phyloP scores from a whole-genome alignment of 2,113 vertebrate species.

The Elephas maximus region DNA sequence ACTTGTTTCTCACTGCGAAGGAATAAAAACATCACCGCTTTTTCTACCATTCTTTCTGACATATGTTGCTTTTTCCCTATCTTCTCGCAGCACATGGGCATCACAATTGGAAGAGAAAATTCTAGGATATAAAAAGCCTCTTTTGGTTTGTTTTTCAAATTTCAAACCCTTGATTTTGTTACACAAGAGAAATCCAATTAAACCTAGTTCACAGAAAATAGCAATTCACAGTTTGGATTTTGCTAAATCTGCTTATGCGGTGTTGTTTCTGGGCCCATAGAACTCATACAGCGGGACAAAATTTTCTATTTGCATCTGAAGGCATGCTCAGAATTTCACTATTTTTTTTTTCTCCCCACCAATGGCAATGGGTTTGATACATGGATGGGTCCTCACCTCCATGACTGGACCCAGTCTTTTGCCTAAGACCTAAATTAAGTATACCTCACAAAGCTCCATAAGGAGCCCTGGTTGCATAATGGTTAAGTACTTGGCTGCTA shows the following conservation, averaged over 20 bases:
- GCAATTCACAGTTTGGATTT: background rate
- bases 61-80: background rate
- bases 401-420: background rate
- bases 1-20: background rate
- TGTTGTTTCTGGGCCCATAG: background rate
- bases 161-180: constrained; percentile 5
- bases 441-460: background rate
- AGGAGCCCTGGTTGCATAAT: background rate
- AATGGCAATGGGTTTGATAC: background rate
- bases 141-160: constrained; percentile 41
- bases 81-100: constrained; percentile 15
- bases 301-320: background rate
- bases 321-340: background rate
- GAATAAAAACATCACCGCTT: background rate
- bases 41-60: background rate
- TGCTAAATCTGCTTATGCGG: background rate
- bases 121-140: background rate
- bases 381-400: background rate
- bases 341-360: background rate
- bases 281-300: background rate
- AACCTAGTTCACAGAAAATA: constrained; percentile 8
- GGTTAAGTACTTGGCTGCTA: background rate
- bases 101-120: constrained; percentile 34
- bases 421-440: background rate
- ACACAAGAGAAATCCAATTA: constrained; percentile 16